These are phyloP conservation scores for Vanessa tameamea DNA, from an alignment of 1,140 invertebrate species.

Conservation along the genomic window DNA sequence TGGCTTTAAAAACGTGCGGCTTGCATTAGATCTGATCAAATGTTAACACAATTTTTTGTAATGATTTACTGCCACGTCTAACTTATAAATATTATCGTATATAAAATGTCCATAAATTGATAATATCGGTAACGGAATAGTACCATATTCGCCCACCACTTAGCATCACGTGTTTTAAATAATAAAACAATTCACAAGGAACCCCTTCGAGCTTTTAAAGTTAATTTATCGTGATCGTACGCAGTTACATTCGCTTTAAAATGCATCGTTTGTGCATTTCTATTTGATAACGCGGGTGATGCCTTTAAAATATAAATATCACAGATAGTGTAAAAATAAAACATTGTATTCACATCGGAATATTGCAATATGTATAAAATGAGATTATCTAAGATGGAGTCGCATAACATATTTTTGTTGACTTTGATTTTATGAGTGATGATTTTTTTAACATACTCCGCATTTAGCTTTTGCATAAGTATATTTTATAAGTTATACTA, in stretches of 20 bases:
- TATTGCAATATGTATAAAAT: slow-evolving; percentile 18
- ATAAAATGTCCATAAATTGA: slow-evolving; percentile 51
- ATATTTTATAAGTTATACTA: neutral
- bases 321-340: slow-evolving; percentile 76
- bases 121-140: slow-evolving; percentile 57
- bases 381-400: slow-evolving; percentile 10
- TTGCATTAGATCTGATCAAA: slow-evolving; percentile 57
- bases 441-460: slow-evolving; percentile 19
- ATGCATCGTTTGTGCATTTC: slow-evolving; percentile 15
- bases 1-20: slow-evolving; percentile 65
- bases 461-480: neutral
- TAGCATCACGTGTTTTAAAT: slow-evolving; percentile 22
- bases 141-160: slow-evolving; percentile 51
- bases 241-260: slow-evolving; percentile 16
- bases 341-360: slow-evolving; percentile 28
- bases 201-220: slow-evolving; percentile 11
- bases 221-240: neutral
- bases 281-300: slow-evolving; percentile 46
- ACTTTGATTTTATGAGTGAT: neutral
- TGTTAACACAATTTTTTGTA: slow-evolving; percentile 55
- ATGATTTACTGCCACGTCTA: slow-evolving; percentile 53
- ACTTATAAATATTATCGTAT: slow-evolving; percentile 56
- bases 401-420: neutral
- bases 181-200: slow-evolving; percentile 17
- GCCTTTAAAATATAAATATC: slow-evolving; percentile 73